These are phyloP conservation scores for Eonycteris spelaea DNA, from an alignment of 2,113 vertebrate genomes.

Conservation along the genomic window DNA sequence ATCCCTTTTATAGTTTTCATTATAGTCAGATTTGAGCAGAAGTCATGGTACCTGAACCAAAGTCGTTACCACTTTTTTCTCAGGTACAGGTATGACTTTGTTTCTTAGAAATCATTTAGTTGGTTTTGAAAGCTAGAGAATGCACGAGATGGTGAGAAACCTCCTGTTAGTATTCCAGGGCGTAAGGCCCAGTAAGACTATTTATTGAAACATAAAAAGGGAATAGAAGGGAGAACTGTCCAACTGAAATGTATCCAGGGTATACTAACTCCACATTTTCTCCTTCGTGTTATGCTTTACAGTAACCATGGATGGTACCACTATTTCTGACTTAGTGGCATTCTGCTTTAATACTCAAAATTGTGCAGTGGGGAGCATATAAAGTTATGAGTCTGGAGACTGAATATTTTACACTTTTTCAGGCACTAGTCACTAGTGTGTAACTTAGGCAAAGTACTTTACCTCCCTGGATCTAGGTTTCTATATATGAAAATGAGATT, in stretches of 20 bases:
- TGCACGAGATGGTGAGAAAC: background rate
- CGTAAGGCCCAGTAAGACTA: background rate
- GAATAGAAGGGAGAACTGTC: background rate
- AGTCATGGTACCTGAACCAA: background rate
- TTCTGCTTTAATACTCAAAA: background rate
- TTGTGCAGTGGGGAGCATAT: background rate
- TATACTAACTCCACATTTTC: background rate
- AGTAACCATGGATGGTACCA: background rate
- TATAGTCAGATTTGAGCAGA: background rate
- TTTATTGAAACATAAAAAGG: background rate
- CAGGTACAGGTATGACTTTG: background rate
- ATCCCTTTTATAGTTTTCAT: background rate
- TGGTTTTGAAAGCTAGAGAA: background rate
- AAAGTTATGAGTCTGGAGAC: background rate
- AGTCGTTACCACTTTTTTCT: background rate
- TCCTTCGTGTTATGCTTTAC: background rate
- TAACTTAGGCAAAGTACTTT: background rate
- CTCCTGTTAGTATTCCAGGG: background rate
- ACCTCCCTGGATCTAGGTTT: conserved; percentile 1
- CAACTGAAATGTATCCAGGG: background rate
- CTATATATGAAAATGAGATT: conserved; percentile 35
- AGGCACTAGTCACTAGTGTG: background rate
- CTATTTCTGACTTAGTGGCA: background rate
- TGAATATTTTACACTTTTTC: background rate
- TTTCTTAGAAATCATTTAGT: background rate